Base-by-base conservation (phyloP, 2,888 invertebrate species). In the Autographa pulchrina region DNA sequence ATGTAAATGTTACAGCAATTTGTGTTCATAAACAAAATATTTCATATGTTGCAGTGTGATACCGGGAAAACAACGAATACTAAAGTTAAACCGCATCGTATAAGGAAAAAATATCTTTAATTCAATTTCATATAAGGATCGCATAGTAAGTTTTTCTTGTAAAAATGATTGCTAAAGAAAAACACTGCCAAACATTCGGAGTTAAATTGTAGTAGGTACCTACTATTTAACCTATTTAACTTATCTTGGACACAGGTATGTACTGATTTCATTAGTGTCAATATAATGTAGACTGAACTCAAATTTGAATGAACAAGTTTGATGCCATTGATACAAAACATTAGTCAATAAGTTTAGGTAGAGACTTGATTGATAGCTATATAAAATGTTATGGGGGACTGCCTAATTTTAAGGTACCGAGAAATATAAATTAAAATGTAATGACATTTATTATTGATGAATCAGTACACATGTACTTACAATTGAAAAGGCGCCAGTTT, bases 11-110 rank as follows among this genome's bases (percentile, higher is more conserved):
- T 81, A 80, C 80, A 75, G 72, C 71, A 72, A 67, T 41, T 77
- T 82, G 65, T 66, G 77, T 71, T 85, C 77, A 82, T 83, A 86
- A 85, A 82, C 84, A 83, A 88, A 85, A 84, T 85, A 88, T 86
- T 85, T 83, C 74, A 82, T 82, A 86, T 74, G 79, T 87, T 88
- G 85, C 87, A 85, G 85, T 80, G 86, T 84, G 78, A 86, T 94
- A 92, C 91, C 89, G 85, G 91, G 92, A 92, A 93, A 89, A 86
- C 92, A 83, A 85, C 92, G 85, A 93, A 94, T 82, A 76, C 68
- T 74, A 75, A 85, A 70, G 52, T 83, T 82, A 80, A 80, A 78
- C 38, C 56, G 64, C 67, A 76, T 68, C 71, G 72, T 68, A 69
- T 75, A 68, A 81, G 90, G 90, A 91, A 91, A 92, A 90, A 89